phyloP scores from a whole-genome alignment of 2,888 invertebrate genomes.

The Xanthia togata region DNA sequence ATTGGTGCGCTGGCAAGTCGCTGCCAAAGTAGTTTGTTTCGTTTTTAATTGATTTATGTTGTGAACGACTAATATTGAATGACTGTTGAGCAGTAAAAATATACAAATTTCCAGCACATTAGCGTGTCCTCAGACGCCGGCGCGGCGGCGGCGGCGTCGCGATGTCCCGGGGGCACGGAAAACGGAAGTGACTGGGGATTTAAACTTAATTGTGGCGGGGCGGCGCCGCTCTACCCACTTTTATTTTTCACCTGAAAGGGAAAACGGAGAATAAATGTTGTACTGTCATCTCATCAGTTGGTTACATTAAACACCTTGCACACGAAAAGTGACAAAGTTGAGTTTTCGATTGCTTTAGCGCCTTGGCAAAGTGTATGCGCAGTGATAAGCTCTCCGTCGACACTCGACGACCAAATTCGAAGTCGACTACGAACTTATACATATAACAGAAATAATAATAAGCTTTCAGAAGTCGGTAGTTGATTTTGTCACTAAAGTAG shows the following conservation, averaged over 20 bases:
- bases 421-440: background rate
- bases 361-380: constrained; percentile 31
- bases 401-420: background rate
- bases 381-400: constrained; percentile 1
- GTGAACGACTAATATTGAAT: constrained; percentile 29
- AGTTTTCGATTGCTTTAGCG: constrained; percentile 11
- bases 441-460: background rate
- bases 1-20: constrained; percentile 48
- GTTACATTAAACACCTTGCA: constrained; percentile 40
- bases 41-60: constrained; percentile 57
- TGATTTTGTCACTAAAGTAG: constrained; percentile 1
- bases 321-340: background rate
- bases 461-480: background rate
- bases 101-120: background rate
- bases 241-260: constrained; percentile 30
- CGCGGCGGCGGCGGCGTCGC: constrained; percentile 5
- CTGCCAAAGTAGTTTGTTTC: constrained; percentile 57
- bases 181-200: constrained; percentile 28
- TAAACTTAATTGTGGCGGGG: constrained; percentile 52
- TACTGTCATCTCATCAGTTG: constrained; percentile 45
- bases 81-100: constrained; percentile 13
- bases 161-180: constrained; percentile 4
- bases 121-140: background rate
- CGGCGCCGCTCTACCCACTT: constrained; percentile 25
- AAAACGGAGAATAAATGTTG: constrained; percentile 33